Base-by-base conservation (phyloP, 2,888 invertebrate species). In the Ectropis crepuscularia region DNA sequence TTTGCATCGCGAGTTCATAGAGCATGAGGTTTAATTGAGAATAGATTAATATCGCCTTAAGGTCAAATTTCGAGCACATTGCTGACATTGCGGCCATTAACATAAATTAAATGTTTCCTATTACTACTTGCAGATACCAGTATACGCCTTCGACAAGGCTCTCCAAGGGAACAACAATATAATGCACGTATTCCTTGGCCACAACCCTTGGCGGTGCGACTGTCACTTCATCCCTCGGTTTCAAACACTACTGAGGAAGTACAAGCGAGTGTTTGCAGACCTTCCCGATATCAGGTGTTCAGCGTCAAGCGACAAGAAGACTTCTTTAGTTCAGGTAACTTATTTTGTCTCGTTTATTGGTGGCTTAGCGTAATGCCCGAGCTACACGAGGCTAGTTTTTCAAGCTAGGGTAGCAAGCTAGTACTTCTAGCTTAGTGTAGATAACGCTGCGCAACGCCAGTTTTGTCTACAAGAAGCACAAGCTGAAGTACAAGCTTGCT, bases 201-300 rank as follows among this genome's bases (percentile, higher is more conserved):
- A 94, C 68, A 97, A 97, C 86, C 96, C 97, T 0, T 97, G 97
- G 97, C 92, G 95, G 37, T 97, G 97, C 79, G 96, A 97, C 76
- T 97, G 97, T 73, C 94, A 94, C 70, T 97, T 96, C 82, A 95
- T 96, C 5, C 96, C 97, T 48, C 93, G 95, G 45, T 96, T 97
- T 79, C 96, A 96, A 79, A 95, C 94, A 48, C 84, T 95, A 50
- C 83, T 96, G 9, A 92, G 94, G 70, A 96, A 95, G 78, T 96
- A 97, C 81, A 93, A 95, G 67, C 89, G 93, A 16, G 94, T 97
- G 60, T 94, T 97, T 65, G 91, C 93, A 61, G 97, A 97, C 76
- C 86, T 95, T 2, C 82, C 92, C 16, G 95, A 97, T 72, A 95
- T 97, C 41, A 94, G 93, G 70, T 97, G 97, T 78, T 94, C 95